Conservation (phyloP, 2,797 vertebrate genomes). For the Notoglanidium macrostoma region DNA sequence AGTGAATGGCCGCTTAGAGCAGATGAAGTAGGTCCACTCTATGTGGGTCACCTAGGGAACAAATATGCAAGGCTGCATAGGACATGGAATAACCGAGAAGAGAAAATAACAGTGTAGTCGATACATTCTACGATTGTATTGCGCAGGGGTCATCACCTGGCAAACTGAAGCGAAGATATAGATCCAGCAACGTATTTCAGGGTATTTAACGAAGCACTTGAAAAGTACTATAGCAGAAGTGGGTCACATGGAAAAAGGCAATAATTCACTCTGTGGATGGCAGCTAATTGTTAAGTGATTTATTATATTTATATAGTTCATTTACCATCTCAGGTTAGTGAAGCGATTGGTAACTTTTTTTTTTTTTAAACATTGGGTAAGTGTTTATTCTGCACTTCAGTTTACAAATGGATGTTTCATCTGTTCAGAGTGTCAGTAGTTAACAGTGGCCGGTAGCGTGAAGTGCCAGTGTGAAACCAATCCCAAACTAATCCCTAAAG, state of each 20-base stretch:
- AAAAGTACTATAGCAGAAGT: neutral
- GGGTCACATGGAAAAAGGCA: neutral
- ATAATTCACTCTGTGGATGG: neutral
- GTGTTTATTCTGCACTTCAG: neutral
- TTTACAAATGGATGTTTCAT: neutral
- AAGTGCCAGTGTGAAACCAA: neutral
- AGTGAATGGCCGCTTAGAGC: neutral
- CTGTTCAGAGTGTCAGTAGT: neutral
- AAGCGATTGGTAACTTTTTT: neutral
- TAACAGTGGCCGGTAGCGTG: neutral
- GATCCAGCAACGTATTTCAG: neutral
- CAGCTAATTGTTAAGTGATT: neutral
- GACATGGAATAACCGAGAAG: neutral
- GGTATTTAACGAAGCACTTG: neutral
- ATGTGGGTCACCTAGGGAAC: neutral
- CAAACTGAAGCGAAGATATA: neutral
- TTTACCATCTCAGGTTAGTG: neutral
- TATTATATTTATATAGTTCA: neutral
- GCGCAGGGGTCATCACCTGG: neutral
- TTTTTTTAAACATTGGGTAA: too few relatives aligned
- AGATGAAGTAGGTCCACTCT: slow-evolving; percentile 4
- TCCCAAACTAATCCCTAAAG: neutral
- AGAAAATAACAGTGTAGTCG: neutral
- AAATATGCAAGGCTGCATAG: neutral
- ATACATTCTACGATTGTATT: neutral